Evolutionary conservation across 2,888 invertebrate genomes (phyloP), one percentile per base, ranked within the genome.

Genomic region (Yponomeuta sedellus): DNA sequence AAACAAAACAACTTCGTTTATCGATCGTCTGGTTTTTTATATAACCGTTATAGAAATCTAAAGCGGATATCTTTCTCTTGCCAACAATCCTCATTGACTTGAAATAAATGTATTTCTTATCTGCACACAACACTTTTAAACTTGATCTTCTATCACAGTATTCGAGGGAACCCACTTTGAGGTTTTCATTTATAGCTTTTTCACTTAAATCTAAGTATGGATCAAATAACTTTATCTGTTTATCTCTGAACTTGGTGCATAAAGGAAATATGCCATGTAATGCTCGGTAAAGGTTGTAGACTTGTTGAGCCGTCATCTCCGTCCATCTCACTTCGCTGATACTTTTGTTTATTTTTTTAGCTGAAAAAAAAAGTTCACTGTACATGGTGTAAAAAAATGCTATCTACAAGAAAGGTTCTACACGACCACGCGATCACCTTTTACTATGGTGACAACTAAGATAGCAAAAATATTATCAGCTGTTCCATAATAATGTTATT

Each of bases 21-120:
- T 83, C 81, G 67, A 72, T 25, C 2, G 83, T 75, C 61, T 81
- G 74, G 86, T 94, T 94, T 76, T 92, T 93, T 40, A 97, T 85
- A 83, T 94, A 98, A 10, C 98, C 98, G 91, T 97, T 97, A 82
- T 94, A 94, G 89, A 98, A 98, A 78, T 97, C 97, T 73, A 85
- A 75, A 3, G 97, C 96, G 64, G 92, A 93, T 93, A 98, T 96
- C 73, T 92, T 88, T 80, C 93, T 94, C 79, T 93, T 95, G 11
- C 94, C 94, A 71, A 93, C 88, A 68, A 97, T 82, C 75, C 93
- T 92, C 67, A 97, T 71, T 72, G 92, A 92, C 71, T 86, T 88
- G 67, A 96, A 92, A 80, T 93, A 92, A 68, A 97, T 84, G 86
- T 92, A 94, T 71, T 86, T 92, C 65, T 89, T 88, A 75, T 94